phyloP scores from a whole-genome alignment of 2,113 vertebrate genomes.

The Columba janthina region DNA sequence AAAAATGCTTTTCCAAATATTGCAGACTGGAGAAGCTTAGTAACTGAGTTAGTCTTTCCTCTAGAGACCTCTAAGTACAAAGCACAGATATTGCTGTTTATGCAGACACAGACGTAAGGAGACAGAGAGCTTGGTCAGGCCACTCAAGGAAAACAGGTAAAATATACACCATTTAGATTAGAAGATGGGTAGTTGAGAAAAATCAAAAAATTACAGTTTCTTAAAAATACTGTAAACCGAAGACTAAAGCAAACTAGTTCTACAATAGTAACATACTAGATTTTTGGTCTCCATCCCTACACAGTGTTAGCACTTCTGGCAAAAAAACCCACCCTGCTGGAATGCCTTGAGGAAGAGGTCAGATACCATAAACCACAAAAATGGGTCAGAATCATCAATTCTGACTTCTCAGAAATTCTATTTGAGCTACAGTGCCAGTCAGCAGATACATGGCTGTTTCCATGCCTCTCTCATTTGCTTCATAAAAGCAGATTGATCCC shows the following conservation, averaged over 20 bases:
- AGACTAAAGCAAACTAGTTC: not conserved
- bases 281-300: not conserved
- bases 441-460: not conserved
- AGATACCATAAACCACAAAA: constrained; percentile 9
- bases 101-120: not conserved
- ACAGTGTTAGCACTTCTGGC: not conserved
- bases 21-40: not conserved
- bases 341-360: not conserved
- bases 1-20: not conserved
- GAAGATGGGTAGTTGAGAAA: not conserved
- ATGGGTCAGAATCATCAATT: constrained; percentile 2
- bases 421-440: not conserved
- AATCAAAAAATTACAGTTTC: not conserved
- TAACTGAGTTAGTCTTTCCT: not conserved
- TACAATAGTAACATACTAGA: not conserved
- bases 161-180: not conserved
- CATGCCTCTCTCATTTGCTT: not conserved
- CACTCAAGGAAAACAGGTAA: not conserved
- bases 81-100: not conserved
- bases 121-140: not conserved
- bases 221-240: not conserved
- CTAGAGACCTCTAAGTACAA: not conserved
- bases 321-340: not conserved
- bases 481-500: not conserved
- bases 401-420: constrained; percentile 9